Conservation (phyloP, 1,140 invertebrate genomes). For the Macrotrachela quadricornifera region DNA sequence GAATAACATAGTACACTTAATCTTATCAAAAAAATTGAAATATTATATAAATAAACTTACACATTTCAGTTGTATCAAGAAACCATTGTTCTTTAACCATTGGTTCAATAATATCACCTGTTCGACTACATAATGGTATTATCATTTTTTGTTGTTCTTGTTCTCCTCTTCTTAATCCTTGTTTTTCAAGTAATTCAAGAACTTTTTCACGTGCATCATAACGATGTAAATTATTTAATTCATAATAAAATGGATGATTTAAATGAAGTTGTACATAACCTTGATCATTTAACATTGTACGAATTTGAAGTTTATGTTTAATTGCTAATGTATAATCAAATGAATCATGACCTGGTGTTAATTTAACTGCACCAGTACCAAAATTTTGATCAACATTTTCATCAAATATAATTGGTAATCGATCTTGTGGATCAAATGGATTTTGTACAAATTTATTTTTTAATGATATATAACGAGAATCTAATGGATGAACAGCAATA, state of each 20-base stretch:
- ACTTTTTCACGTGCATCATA: constrained; percentile 14
- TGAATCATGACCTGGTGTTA: constrained; percentile 7
- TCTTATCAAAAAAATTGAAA: constrained; percentile 4
- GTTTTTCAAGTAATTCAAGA: background rate
- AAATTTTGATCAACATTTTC: constrained; percentile 2
- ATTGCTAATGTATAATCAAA: background rate
- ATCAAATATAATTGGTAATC: constrained; percentile 3
- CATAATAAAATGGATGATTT: background rate
- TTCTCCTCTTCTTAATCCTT: constrained; percentile 4
- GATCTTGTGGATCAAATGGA: background rate
- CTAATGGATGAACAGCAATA: constrained; percentile 10
- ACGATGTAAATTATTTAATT: constrained; percentile 10
- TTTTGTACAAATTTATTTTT: background rate
- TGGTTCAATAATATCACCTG: constrained; percentile 14
- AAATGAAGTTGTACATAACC: background rate
- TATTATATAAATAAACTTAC: constrained; percentile 7
- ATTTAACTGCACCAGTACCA: constrained; percentile 10
- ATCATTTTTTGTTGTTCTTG: background rate
- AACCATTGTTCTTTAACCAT: constrained; percentile 15
- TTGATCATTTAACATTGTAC: background rate
- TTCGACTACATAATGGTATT: constrained; percentile 11
- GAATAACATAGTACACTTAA: too few species aligned
- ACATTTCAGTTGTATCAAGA: constrained; percentile 5
- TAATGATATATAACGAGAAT: constrained; percentile 4
- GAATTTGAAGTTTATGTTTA: background rate